A percentile compares a stretch with the other conserved stretches of the same genome.
These are phyloP conservation scores for Apamea epomidion DNA, from an alignment of 2,888 invertebrate species.

Conservation along the genomic window DNA sequence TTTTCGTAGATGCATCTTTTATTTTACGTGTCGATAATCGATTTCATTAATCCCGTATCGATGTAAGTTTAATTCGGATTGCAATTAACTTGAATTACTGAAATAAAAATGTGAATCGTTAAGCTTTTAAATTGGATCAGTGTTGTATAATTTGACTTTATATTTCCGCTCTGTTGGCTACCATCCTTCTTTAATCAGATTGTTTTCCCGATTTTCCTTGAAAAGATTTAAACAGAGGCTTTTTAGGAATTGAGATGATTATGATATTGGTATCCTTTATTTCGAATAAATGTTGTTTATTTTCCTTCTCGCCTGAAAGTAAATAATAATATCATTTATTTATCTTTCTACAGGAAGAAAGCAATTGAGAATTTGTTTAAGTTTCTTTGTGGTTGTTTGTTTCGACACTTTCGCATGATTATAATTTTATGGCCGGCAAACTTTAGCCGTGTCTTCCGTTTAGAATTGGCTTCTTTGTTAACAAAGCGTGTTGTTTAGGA, in stretches of 20 bases:
- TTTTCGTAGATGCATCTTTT: constrained; percentile 34
- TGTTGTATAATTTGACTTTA: constrained; percentile 48
- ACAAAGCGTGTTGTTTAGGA: constrained; percentile 3
- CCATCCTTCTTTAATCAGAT: constrained; percentile 29
- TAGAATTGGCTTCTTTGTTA: constrained; percentile 31
- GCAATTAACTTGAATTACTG: constrained; percentile 50
- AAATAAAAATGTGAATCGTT: constrained; percentile 44
- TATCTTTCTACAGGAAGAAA: constrained; percentile 51
- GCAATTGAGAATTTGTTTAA: constrained; percentile 51
- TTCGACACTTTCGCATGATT: constrained; percentile 52
- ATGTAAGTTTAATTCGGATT: constrained; percentile 37
- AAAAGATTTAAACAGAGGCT: constrained; percentile 39
- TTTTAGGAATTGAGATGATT: constrained; percentile 36
- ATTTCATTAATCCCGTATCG: constrained; percentile 29
- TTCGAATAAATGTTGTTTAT: constrained; percentile 30
- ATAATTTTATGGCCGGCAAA: constrained; percentile 54
- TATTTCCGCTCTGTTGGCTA: constrained; percentile 22
- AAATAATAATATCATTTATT: constrained; percentile 42
- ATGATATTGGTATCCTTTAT: constrained; percentile 41
- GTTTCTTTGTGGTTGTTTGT: constrained; percentile 54
- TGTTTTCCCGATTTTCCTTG: constrained; percentile 21
- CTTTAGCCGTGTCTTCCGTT: constrained; percentile 39
- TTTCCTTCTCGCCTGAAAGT: constrained; percentile 4
- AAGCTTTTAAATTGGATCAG: constrained; percentile 54
- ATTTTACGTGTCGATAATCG: constrained; percentile 38